phyloP scores from a whole-genome alignment of 2,888 invertebrate genomes.

The Volucella zonaria region DNA sequence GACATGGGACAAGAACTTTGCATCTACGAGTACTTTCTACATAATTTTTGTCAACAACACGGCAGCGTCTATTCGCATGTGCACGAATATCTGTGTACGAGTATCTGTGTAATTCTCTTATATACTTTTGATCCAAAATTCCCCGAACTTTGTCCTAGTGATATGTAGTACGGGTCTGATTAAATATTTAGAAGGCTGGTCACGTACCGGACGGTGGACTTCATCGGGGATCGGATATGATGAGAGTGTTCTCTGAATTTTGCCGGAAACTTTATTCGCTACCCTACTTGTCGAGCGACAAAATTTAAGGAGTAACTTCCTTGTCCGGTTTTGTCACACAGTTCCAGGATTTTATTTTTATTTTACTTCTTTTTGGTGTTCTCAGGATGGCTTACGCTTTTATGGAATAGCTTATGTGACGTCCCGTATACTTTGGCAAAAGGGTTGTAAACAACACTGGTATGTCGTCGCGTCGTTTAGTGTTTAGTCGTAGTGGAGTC shows the following conservation, averaged over 20 bases:
- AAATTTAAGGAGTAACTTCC: constrained; percentile 71
- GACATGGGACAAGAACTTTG: constrained; percentile 61
- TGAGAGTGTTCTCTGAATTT: constrained; percentile 67
- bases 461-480: background rate
- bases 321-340: constrained; percentile 56
- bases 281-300: constrained; percentile 62
- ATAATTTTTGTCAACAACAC: constrained; percentile 44
- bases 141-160: constrained; percentile 30
- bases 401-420: constrained; percentile 51
- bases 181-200: constrained; percentile 71
- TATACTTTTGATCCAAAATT: constrained; percentile 34
- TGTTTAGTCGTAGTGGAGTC: too few species aligned
- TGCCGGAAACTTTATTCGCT: constrained; percentile 64
- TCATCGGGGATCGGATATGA: constrained; percentile 68
- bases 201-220: constrained; percentile 68
- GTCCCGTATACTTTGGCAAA: constrained; percentile 31
- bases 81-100: constrained; percentile 11
- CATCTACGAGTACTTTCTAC: constrained; percentile 63
- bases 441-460: constrained; percentile 10
- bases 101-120: background rate
- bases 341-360: constrained; percentile 51
- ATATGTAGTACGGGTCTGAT: constrained; percentile 45
- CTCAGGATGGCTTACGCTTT: constrained; percentile 57
- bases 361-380: constrained; percentile 41
- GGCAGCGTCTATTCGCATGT: background rate